Base-by-base conservation (phyloP, 2,888 invertebrate species). In the Euphydryas editha region DNA sequence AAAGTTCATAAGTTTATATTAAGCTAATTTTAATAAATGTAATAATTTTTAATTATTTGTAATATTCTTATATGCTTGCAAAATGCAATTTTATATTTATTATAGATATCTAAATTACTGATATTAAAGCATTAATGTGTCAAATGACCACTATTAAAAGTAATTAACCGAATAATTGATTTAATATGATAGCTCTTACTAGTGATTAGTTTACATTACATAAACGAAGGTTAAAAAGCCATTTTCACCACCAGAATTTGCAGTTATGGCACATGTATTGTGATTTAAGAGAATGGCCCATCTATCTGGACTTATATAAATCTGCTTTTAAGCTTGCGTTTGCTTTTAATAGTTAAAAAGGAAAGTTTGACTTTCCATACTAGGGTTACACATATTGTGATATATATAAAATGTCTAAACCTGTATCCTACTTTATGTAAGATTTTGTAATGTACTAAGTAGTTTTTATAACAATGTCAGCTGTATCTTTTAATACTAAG, bases 1-100 rank as follows among this genome's bases (percentile, higher is more conserved):
- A 94, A 93, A 76, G 93, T 78, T 75, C 93, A 94, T 80, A 94
- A 94, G 72, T 96, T 95, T 84, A 93, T 94, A 77, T 86, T 96
- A 75, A 95, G 94, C 84, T 95, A 93, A 92, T 62, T 63, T 42
- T 13, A 11, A 13, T 21, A 10, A 21, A 56, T 37, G 15, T 36
- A 30, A 30, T 46, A 17, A 39, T 24, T 36, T 54, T 54, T 54
- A 10, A n/a, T 30, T 54, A 11, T 30, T 17, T 0, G 15, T 8
- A 54, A 10, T 51, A 20, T 24, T 36, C 30, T 54, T 17, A 18
- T 51, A 47, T 51, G 58, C 63, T 51, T 64, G 49, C 39, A 59
- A 15, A 44, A 44, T 15, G n/a, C n/a, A 44, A 6, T n/a, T 39
- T 44, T 44, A 44, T 44, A n/a, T 44, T 15, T 6, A 44, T 44